These are phyloP conservation scores for Vannuccia rotundouncinata DNA, from an alignment of 2,888 invertebrate genomes.

Conservation along the genomic window DNA sequence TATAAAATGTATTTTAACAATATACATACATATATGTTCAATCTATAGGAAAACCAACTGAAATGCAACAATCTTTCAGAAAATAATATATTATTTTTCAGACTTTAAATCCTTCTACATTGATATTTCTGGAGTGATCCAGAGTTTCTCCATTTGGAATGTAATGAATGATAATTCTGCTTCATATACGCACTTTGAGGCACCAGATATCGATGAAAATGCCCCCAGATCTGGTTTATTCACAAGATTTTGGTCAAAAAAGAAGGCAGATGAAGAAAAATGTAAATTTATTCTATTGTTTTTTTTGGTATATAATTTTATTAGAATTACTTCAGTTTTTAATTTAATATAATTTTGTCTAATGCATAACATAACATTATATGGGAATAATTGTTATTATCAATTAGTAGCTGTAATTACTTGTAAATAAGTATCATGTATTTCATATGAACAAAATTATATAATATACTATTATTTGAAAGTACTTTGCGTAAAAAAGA, in stretches of 20 bases:
- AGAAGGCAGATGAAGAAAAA: background rate
- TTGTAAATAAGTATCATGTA: too few relatives aligned
- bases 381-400: too few relatives aligned
- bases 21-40: too few relatives aligned
- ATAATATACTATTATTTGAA: too few relatives aligned
- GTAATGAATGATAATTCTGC: background rate
- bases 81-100: background rate
- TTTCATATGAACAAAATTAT: too few relatives aligned
- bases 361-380: too few relatives aligned
- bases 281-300: background rate
- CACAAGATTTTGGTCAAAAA: background rate
- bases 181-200: background rate
- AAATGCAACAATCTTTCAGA: too few relatives aligned
- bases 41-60: too few relatives aligned
- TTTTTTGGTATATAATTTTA: background rate
- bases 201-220: background rate
- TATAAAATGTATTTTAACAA: too few relatives aligned
- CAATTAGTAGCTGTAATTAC: too few relatives aligned
- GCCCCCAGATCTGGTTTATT: background rate
- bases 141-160: background rate
- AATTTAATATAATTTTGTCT: background rate
- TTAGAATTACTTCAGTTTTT: background rate
- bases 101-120: background rate
- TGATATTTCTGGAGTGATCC: background rate
- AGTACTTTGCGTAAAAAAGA: too few relatives aligned